Percentiles rank a stretch among this genome's conserved stretches.
Evolutionary conservation across 2,888 invertebrate species (phyloP).

Genomic region (Tiliacea aurago): DNA sequence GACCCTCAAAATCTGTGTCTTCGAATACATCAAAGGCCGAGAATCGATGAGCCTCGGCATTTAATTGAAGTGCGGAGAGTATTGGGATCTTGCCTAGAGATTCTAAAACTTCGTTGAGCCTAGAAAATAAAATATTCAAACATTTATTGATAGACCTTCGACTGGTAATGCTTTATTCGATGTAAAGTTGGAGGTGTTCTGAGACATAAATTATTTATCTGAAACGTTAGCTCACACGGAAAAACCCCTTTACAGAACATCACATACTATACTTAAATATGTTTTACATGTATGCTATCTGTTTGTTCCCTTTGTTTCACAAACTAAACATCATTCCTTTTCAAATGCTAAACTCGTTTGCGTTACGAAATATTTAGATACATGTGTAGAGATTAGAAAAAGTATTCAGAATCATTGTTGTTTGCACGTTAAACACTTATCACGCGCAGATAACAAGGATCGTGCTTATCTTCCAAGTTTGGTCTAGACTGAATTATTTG

Average conservation of each 20-base stretch:
- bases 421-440: constrained; percentile 48
- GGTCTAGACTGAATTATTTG: constrained; percentile 63
- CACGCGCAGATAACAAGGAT: constrained; percentile 57
- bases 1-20: constrained; percentile 87
- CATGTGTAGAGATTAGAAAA: constrained; percentile 38
- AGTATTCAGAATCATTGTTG: constrained; percentile 46
- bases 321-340: constrained; percentile 38
- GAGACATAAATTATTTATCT: constrained; percentile 30
- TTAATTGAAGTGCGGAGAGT: constrained; percentile 93
- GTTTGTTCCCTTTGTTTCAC: constrained; percentile 46
- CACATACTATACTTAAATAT: neutral
- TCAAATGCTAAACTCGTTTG: constrained; percentile 44
- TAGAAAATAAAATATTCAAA: constrained; percentile 78
- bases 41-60: constrained; percentile 91
- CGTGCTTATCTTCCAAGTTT: constrained; percentile 59
- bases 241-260: constrained; percentile 26
- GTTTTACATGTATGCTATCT: constrained; percentile 25
- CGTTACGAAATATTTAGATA: constrained; percentile 39
- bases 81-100: constrained; percentile 96
- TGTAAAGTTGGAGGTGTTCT: constrained; percentile 11
- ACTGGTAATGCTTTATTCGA: constrained; percentile 9
- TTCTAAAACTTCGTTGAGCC: constrained; percentile 94
- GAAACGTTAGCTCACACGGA: constrained; percentile 21
- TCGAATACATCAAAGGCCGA: constrained; percentile 92
- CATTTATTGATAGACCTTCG: constrained; percentile 13